Evolutionary conservation across 2,113 vertebrate genomes (phyloP), one percentile per base, ranked within the genome.

Genomic region (Meleagris gallopavo): DNA sequence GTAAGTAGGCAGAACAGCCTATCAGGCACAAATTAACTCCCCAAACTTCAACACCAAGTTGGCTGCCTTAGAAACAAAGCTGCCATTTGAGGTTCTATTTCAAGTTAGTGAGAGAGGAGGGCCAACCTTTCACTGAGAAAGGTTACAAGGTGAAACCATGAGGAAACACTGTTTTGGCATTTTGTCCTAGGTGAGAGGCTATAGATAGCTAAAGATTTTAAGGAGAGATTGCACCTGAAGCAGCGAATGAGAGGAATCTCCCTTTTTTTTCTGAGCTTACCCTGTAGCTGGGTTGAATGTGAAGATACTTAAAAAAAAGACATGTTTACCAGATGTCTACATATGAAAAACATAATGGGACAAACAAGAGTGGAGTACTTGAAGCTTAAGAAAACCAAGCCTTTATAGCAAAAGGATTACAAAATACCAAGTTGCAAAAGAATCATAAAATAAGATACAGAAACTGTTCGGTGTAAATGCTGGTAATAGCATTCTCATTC

Each of bases 381-480:
- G 69, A 89, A 83, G 19, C 41, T 45, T 74, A 64, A 83, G 64
- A 70, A 76, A 87, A 88, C 29, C 54, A 85, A 50, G 60, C 66
- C 62, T 91, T 91, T 81, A 36, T 57, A 52, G 15, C 11, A 10
- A 74, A 83, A 91, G 21, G 13, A 86, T 91, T 85, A n/a, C 50
- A 90, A 86, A 87, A 90, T 73, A 62, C 22, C 3, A 72, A 66
- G 25, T 43, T 81, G 32, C 43, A 77, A 55, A 83, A 86, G 65
- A 91, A 75, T 78, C 34, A 46, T 76, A 61, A 89, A 93, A 76
- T 27, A 55, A 67, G 88, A 91, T 93, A 73, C 81, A 16, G 77
- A 76, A 93, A 32, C 54, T 18, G 16, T 58, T 94, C 48, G 73
- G 11, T 73, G 19, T 85, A 85, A 91, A 74, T 50, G 40, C 67